Evolutionary conservation across 2,797 vertebrate species (phyloP), one percentile per base, ranked within the genome.

Genomic region (Myripristis jacobus): DNA sequence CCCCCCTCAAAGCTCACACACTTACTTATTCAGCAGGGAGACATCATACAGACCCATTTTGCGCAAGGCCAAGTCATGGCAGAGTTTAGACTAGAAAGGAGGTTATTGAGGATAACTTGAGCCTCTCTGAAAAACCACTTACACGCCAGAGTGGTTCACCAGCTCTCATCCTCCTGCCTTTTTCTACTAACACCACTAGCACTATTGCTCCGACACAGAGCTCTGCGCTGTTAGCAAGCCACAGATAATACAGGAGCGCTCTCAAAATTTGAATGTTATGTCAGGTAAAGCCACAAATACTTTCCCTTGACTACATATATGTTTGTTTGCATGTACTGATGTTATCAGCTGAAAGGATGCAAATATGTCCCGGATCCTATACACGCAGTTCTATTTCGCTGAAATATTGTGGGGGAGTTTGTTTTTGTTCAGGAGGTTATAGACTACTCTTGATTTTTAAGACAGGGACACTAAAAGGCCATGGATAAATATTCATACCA

Each of bases 361-460:
- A 84, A 80, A 81, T 74, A 34, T 60, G 16, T 44, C 21, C 36
- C 43, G 1, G 44, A 27, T 47, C 2, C 16, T 10, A 21, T 67
- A 66, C 38, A 2, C 1, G 1, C 6, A 3, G 25, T 48, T 61
- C 19, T 44, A 19, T 65, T 58, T 54, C 29, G 0, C 51, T 54
- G 29, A 7, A 11, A 1, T 10, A 29, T 34, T 11, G n/a, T 0
- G 0, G 61, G 51, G 41, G 11, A 31, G 22, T 46, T 18, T 68
- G n/a, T 62, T 44, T 0, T 1, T 53, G 6, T 60, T 7, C 44
- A 41, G 36, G 3, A 13, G 38, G 41, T 25, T n/a, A 22, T 43
- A 13, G 8, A 19, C 6, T 9, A 38, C 12, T 31, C 3, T 47
- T 19, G 25, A 31, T 31, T 31, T 31, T 31, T 8, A 31, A 31